phyloP scores from a whole-genome alignment of 2,888 invertebrate genomes.

The Cheilosia vulpina region DNA sequence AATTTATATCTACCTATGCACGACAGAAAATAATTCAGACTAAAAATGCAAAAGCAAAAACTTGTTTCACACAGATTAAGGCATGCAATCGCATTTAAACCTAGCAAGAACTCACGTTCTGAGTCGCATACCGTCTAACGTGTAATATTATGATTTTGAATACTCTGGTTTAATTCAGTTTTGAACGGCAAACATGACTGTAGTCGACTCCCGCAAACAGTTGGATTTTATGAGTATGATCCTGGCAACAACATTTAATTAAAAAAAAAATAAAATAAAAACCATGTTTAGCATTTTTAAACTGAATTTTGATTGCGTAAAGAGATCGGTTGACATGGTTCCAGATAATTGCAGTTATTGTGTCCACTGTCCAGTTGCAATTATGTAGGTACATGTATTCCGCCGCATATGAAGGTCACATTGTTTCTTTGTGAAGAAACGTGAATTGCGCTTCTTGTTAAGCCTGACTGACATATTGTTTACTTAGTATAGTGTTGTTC shows the following conservation, averaged over 20 bases:
- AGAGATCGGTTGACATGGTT: neutral
- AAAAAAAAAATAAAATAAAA: neutral
- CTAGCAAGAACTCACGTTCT: neutral
- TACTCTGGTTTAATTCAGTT: neutral
- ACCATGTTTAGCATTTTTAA: slow-evolving; percentile 16
- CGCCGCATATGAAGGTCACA: slow-evolving; percentile 13
- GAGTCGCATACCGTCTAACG: neutral
- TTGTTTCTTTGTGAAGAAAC: no score
- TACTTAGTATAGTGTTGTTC: no score
- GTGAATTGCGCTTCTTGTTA: no score
- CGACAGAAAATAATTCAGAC: slow-evolving; percentile 9
- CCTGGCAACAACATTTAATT: slow-evolving; percentile 1
- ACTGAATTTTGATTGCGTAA: neutral
- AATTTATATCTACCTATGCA: neutral
- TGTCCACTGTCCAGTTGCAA: neutral
- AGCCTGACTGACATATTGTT: no score
- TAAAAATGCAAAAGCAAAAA: slow-evolving; percentile 30
- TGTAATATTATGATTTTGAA: neutral
- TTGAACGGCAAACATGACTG: neutral
- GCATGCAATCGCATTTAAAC: slow-evolving; percentile 2
- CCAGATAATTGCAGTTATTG: neutral
- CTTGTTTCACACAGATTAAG: slow-evolving; percentile 37
- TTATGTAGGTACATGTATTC: neutral
- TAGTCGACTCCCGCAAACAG: neutral
- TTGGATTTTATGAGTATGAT: neutral